Evolutionary conservation across 1,140 invertebrate species (phyloP).

Genomic region (Hylaeus volcanicus): DNA sequence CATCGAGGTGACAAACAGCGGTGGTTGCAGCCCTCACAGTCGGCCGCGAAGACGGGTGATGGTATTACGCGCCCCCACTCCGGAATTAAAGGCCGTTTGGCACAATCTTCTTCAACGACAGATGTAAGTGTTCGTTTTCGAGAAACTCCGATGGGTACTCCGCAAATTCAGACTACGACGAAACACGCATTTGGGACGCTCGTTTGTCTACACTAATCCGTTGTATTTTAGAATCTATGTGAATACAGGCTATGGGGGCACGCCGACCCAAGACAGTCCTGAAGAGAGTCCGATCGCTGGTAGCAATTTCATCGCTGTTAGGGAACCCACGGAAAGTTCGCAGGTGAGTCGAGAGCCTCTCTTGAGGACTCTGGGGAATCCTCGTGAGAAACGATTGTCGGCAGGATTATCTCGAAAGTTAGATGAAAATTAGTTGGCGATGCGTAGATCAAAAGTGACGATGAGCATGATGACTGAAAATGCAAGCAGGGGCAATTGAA

Average conservation of each 20-base stretch:
- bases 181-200: background rate
- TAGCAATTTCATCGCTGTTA: slow-evolving; percentile 67
- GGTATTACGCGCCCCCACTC: slow-evolving; percentile 88
- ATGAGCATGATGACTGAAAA: no score
- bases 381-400: no score
- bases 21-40: slow-evolving; percentile 78
- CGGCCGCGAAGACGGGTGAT: slow-evolving; percentile 84
- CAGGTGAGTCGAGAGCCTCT: slow-evolving; percentile 66
- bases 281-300: slow-evolving; percentile 78
- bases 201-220: slow-evolving; percentile 49
- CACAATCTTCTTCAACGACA: slow-evolving; percentile 92
- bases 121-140: slow-evolving; percentile 84
- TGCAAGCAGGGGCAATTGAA: no score
- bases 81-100: slow-evolving; percentile 93
- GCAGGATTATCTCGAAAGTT: no score
- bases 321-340: slow-evolving; percentile 68
- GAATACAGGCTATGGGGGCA: slow-evolving; percentile 83
- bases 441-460: no score
- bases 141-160: background rate
- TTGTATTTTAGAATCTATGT: slow-evolving; percentile 84
- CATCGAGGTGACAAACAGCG: slow-evolving; percentile 65
- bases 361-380: no score
- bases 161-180: background rate
- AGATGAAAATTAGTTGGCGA: no score
- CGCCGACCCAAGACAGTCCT: slow-evolving; percentile 84